Percentiles rank a stretch among this genome's conserved stretches.
Conservation (phyloP, 1,140 invertebrate species). For the Lepidurus arcticus region DNA sequence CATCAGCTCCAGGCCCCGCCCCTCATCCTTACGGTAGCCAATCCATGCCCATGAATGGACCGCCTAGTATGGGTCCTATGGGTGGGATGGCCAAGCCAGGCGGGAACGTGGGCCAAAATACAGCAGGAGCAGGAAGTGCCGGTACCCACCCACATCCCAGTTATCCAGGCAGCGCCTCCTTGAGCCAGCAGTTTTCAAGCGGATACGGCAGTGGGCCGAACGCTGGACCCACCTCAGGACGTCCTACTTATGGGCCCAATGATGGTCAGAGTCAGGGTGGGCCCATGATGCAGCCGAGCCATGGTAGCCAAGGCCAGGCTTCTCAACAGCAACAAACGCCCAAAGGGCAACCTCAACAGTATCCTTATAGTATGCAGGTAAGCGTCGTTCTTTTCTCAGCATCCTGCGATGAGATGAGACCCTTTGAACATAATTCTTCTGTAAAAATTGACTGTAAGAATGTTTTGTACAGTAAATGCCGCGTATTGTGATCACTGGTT, state of each 20-base stretch:
- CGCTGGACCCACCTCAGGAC: neutral
- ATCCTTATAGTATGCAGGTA: conserved; percentile 16
- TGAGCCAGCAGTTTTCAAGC: conserved; percentile 3
- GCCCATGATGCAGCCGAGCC: neutral
- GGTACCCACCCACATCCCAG: neutral
- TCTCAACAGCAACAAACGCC: conserved; percentile 5
- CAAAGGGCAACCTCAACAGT: conserved; percentile 4
- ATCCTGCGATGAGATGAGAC: no score
- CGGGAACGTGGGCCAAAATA: neutral
- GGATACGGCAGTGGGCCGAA: neutral
- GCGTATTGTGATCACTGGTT: no score
- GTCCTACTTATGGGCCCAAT: neutral
- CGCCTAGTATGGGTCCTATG: neutral
- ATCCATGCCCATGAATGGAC: neutral
- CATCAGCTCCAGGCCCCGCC: neutral
- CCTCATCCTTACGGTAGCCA: neutral
- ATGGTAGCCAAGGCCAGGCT: neutral
- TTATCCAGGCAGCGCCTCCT: neutral
- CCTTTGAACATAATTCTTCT: no score
- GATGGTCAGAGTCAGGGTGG: neutral
- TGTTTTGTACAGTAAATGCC: no score
- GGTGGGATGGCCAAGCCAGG: neutral
- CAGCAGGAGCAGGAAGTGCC: neutral
- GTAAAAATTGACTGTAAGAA: no score
- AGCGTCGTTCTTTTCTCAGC: neutral